Evolutionary conservation across 1,140 invertebrate genomes (phyloP).

Genomic region (Kradibia gibbosae): DNA sequence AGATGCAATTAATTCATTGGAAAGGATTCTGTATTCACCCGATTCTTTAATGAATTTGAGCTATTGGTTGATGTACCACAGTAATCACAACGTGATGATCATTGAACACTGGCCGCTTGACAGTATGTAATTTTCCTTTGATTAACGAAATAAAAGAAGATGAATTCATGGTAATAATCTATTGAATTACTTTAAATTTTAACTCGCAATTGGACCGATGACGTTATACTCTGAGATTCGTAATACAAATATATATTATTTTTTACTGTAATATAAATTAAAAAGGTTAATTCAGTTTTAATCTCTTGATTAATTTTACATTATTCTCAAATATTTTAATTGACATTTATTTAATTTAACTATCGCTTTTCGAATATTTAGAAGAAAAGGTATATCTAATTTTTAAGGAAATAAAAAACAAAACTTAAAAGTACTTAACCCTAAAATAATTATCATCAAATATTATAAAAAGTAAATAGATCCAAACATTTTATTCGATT

Average conservation of each 20-base stretch:
- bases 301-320: slow-evolving; percentile 7
- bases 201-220: slow-evolving; percentile 16
- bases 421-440: not conserved
- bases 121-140: not conserved
- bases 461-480: slow-evolving; percentile 24
- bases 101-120: not conserved
- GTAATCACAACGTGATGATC: not conserved
- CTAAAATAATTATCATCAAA: slow-evolving; percentile 12
- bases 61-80: too few species aligned
- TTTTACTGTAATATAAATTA: not conserved
- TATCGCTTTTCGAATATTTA: not conserved
- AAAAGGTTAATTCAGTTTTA: not conserved
- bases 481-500: slow-evolving; percentile 6
- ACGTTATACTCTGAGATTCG: slow-evolving; percentile 1
- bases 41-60: not conserved
- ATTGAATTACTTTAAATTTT: slow-evolving; percentile 12
- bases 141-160: not conserved
- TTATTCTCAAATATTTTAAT: not conserved
- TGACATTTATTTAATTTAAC: not conserved
- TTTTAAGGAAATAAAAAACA: slow-evolving; percentile 12
- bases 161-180: not conserved
- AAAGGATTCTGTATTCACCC: too few species aligned
- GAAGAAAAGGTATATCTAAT: not conserved
- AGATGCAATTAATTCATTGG: too few species aligned
- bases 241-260: slow-evolving; percentile 23